These are phyloP conservation scores for Agrilus cyanescens DNA, from an alignment of 2,888 invertebrate genomes.

Conservation along the genomic window DNA sequence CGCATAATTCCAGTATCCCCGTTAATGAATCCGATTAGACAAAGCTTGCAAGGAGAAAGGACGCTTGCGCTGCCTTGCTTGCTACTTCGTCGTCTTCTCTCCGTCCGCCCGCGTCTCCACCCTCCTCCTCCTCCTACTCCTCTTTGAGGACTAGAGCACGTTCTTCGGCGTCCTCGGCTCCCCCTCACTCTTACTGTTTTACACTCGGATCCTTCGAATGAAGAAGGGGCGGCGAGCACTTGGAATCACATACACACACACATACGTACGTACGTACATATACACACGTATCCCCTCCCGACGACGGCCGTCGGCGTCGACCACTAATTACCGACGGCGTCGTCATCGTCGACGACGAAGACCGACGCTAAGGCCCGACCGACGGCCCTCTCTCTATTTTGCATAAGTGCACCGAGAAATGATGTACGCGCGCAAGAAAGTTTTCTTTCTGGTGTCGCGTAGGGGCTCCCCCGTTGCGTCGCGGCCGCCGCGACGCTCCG, in stretches of 20 bases:
- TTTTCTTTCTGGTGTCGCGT: slow-evolving; percentile 32
- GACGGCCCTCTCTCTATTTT: slow-evolving; percentile 29
- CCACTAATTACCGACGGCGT: slow-evolving; percentile 36
- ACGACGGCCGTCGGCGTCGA: slow-evolving; percentile 22
- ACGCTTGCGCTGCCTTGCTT: slow-evolving; percentile 33
- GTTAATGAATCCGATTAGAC: slow-evolving; percentile 50
- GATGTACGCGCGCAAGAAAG: slow-evolving; percentile 27
- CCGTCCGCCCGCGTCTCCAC: slow-evolving; percentile 21
- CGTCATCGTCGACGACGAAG: slow-evolving; percentile 25
- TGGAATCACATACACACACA: slow-evolving; percentile 34
- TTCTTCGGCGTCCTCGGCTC: slow-evolving; percentile 19
- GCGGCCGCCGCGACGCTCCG: slow-evolving; percentile 9
- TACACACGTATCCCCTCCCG: background rate
- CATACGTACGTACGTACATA: slow-evolving; percentile 4
- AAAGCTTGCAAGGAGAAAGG: slow-evolving; percentile 37
- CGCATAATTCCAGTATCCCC: slow-evolving; percentile 44
- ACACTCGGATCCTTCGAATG: slow-evolving; percentile 37
- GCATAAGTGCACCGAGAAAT: slow-evolving; percentile 34
- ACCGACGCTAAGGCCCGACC: slow-evolving; percentile 4
- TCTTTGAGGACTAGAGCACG: slow-evolving; percentile 6
- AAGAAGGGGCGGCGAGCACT: slow-evolving; percentile 39
- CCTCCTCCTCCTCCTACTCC: slow-evolving; percentile 19
- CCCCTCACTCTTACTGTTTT: slow-evolving; percentile 36
- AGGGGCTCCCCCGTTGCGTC: slow-evolving; percentile 10
- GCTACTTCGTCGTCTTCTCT: slow-evolving; percentile 13